Evolutionary conservation across 2,113 vertebrate genomes (phyloP), one percentile per base, ranked within the genome.

Genomic region (pig (Sus scrofa)): DNA sequence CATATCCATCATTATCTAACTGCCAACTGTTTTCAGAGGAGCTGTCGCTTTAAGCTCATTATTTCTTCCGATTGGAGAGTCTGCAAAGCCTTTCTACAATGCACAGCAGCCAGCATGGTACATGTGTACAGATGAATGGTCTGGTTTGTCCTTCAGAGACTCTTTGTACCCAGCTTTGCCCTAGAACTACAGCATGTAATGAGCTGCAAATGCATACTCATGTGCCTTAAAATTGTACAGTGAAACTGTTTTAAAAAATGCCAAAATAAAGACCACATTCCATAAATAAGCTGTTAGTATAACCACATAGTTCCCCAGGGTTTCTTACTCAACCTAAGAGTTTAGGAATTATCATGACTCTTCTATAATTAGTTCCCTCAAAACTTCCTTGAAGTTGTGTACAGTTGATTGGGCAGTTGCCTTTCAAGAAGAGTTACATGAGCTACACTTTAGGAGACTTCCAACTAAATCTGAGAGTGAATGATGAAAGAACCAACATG

Each of bases 21-120:
- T 98, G 98, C 97, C 98, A 98, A 98, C 98, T 98, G 98, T 98
- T 98, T 99, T 98, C 98, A 99, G 98, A 98, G 97, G 95, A 97
- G 97, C 96, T 97, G 81, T 97, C 96, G 98, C 98, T 98, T 99
- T 98, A 99, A 98, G 98, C 98, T 99, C 98, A 98, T 99, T 99
- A 99, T 99, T 98, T 99, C 97, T 96, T 98, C 93, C 86, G 56
- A 98, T 96, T 98, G 97, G 97, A 96, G 96, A 98, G 97, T 95
- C 96, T 97, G 95, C 96, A 98, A 97, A 98, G 87, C 96, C 94
- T 98, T 96, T 98, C 97, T 92, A 97, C 97, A 98, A 96, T 97
- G 97, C 94, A 79, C 95, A 98, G 97, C 97, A 98, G 98, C 77
- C 98, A 98, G 98, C 98, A 98, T 95, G 97, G 98, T 96, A 97